phyloP scores from a whole-genome alignment of 2,113 vertebrate genomes.

The Pontoporia blainvillei region DNA sequence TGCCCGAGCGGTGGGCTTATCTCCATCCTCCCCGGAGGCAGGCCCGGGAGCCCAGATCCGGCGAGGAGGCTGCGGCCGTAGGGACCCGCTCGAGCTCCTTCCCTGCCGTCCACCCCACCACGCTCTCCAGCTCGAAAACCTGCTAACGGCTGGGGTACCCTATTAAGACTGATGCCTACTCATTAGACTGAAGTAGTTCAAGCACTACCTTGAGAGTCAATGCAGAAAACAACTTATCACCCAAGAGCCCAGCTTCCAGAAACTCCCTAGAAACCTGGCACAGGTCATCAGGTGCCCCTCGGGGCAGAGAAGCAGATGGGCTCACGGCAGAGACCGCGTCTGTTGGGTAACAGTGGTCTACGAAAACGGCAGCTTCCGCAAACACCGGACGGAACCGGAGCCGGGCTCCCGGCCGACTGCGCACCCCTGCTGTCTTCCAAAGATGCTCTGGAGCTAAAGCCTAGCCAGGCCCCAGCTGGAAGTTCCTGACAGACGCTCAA shows the following conservation, averaged over 20 bases:
- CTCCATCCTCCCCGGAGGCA: neutral
- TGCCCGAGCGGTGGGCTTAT: neutral
- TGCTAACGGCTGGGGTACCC: neutral
- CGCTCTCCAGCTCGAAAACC: neutral
- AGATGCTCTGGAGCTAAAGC: neutral
- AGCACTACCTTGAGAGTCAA: neutral
- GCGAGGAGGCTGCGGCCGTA: fast-evolving
- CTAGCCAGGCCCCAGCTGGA: neutral
- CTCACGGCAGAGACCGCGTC: neutral
- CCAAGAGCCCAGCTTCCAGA: neutral
- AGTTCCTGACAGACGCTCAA: neutral
- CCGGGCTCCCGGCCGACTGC: neutral
- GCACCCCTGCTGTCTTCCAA: neutral
- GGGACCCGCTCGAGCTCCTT: neutral
- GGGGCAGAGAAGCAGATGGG: neutral
- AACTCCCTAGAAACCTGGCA: neutral
- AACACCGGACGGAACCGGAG: neutral
- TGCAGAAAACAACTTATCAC: neutral
- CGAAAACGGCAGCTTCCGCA: too few relatives aligned
- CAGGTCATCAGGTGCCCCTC: neutral
- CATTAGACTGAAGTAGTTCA: neutral
- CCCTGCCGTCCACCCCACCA: neutral
- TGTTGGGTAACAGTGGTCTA: neutral
- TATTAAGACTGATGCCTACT: neutral
- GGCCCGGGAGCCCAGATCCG: neutral